Evolutionary conservation across 2,113 vertebrate species (phyloP), one percentile per base, ranked within the genome.

Genomic region (Podarcis raffonei): DNA sequence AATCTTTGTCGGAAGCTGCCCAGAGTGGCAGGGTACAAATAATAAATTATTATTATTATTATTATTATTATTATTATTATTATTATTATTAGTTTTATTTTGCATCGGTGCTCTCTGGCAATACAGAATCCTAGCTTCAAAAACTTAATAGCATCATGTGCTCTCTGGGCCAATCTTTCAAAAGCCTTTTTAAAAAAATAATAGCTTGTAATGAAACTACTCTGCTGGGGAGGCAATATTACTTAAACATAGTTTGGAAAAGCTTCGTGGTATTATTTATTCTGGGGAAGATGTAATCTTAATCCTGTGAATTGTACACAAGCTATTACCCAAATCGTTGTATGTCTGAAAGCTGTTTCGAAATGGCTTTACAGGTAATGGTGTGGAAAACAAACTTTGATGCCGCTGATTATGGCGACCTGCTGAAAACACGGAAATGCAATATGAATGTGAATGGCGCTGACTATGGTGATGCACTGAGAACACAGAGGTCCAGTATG

Each of bases 381-480:
- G 97, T 99, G 84, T 99, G 99, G 99, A 98, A 98, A 95, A 99
- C 98, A 65, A 99, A 99, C 94, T 98, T 99, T 83, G 98, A 98
- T 77, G 27, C 87, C 13, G 81, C n/a, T 32, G 96, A 98, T 89
- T 93, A 94, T 85, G 90, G 95, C 30, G 97, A 98, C 42, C 87
- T 90, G 68, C 69, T 91, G 81, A 97, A 94, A 90, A 89, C 90
- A 1, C 94, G 92, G 90, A 97, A 96, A 62, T 90, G 85, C 18
- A 42, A 91, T 22, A 87, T 90, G 11, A 89, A 66, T 18, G 82
- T 90, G 71, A 95, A 95, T 85, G 91, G 80, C 35, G 81, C 93
- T 7, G 96, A 98, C 88, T 93, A 93, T 82, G 90, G 95, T 30
- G 97, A 98, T 42, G 90, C 88, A 57, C 71, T 90, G 76, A 97